Conservation (phyloP, 2,113 vertebrate species). For the Pedionomus torquatus region DNA sequence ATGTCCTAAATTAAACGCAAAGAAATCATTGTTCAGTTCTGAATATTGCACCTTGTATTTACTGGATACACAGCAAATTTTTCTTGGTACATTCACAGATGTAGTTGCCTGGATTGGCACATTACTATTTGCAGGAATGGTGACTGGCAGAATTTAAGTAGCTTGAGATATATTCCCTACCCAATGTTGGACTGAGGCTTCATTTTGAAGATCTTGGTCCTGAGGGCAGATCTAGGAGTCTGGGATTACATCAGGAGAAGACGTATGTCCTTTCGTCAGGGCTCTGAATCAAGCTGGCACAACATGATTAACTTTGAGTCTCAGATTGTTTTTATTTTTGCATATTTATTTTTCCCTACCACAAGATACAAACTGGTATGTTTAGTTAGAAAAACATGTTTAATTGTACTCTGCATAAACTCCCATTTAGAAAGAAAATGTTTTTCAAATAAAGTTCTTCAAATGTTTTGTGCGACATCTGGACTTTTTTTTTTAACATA, state of each 20-base stretch:
- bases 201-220: neutral
- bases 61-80: neutral
- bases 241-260: neutral
- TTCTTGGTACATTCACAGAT: neutral
- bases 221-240: neutral
- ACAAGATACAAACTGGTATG: slow-evolving; percentile 61
- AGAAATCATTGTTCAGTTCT: neutral
- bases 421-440: slow-evolving; percentile 68
- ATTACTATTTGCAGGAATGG: neutral
- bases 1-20: neutral
- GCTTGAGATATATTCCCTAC: neutral
- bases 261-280: neutral
- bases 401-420: slow-evolving; percentile 58
- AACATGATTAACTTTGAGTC: neutral
- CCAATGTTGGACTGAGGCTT: neutral
- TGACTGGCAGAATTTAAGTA: neutral
- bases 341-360: slow-evolving; percentile 65
- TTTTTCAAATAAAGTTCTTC: slow-evolving; percentile 68
- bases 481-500: slow-evolving; percentile 27
- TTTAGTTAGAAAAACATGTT: slow-evolving; percentile 72
- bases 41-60: neutral
- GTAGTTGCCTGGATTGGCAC: neutral
- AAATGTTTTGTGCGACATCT: slow-evolving; percentile 64
- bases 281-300: neutral
- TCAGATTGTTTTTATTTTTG: slow-evolving; percentile 64